Percentiles rank a stretch among this genome's conserved stretches.
These are phyloP conservation scores for Cherax quadricarinatus DNA, from an alignment of 1,140 invertebrate species.

Conservation along the genomic window DNA sequence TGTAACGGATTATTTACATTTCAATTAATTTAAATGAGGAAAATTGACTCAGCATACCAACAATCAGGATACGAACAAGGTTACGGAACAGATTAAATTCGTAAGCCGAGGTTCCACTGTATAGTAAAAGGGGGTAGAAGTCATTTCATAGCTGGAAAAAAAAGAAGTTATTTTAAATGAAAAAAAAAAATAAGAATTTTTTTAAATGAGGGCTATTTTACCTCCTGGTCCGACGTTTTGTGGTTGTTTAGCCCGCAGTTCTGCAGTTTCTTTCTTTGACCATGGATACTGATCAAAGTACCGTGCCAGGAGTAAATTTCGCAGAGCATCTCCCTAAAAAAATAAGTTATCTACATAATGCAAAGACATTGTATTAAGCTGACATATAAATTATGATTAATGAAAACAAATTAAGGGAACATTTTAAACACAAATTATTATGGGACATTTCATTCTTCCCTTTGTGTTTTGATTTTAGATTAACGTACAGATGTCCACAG, in stretches of 20 bases:
- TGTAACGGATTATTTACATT: too few species aligned
- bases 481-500: not conserved
- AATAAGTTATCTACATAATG: not conserved
- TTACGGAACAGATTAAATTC: too few species aligned
- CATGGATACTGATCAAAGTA: slow-evolving; percentile 66
- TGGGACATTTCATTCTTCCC: not conserved
- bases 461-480: not conserved
- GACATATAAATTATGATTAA: not conserved
- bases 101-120: too few species aligned
- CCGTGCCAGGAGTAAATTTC: slow-evolving; percentile 43
- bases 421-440: not conserved
- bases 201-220: not conserved
- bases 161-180: not conserved
- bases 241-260: slow-evolving; percentile 17
- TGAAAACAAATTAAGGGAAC: not conserved
- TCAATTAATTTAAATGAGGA: too few species aligned
- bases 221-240: slow-evolving; percentile 52
- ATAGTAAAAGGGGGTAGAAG: too few species aligned
- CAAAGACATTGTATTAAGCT: not conserved
- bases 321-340: slow-evolving; percentile 52
- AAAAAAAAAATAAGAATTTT: not conserved
- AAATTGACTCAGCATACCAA: too few species aligned
- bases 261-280: slow-evolving; percentile 53
- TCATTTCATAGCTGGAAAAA: too few species aligned
- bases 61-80: too few species aligned